Evolutionary conservation across 2,888 invertebrate species (phyloP), one percentile per base, ranked within the genome.

Genomic region (Oligia latruncula): DNA sequence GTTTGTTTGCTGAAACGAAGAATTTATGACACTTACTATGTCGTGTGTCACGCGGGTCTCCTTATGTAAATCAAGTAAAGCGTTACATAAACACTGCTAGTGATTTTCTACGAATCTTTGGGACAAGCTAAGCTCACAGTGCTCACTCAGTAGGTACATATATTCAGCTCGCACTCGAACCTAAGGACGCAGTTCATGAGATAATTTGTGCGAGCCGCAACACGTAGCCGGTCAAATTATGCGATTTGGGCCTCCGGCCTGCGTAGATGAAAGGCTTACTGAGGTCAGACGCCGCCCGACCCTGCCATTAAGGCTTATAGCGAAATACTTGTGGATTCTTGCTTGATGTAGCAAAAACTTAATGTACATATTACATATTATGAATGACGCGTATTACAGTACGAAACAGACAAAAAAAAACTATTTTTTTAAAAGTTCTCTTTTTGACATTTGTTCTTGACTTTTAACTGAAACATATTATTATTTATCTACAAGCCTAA

Each of bases 261-360:
- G 81, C 90, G 80, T 89, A 92, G 92, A 93, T 93, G 92, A 93
- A 94, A 93, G 93, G 92, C 92, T 93, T 93, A 92, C 91, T 74
- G 85, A 90, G 90, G 91, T 90, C 91, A 91, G 89, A 89, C 88
- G 87, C 80, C 64, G 43, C 85, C 87, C 88, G 86, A 89, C 90
- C 91, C 88, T 85, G 87, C 90, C 86, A 88, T 92, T 90, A 93
- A 90, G 87, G 90, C 90, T 91, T 90, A 92, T 82, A 86, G 88
- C 81, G 77, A 81, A 89, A 89, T 88, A 89, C 89, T 91, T 90
- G 84, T 83, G 84, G 85, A 88, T 90, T 90, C 88, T 88, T 88
- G 88, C 82, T 87, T 88, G 84, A 86, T 87, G 78, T 85, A 88
- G 85, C 87, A 88, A 85, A 90, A 88, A 88, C 77, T 74, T 82